phyloP scores from a whole-genome alignment of 2,113 vertebrate species.

The Chaetura pelagica region DNA sequence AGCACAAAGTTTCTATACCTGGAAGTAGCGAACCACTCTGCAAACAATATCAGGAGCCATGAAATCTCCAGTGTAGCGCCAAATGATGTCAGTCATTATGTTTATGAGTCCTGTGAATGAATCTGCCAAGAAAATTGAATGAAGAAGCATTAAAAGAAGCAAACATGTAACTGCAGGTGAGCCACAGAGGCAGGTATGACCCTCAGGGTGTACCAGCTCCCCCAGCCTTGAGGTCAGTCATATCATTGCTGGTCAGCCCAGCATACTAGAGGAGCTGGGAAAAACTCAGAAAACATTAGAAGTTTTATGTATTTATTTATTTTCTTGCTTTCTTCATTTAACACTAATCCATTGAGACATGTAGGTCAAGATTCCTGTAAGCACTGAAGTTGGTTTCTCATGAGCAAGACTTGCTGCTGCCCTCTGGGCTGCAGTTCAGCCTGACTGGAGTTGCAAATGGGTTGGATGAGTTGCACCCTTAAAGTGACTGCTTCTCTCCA shows the following conservation, averaged over 20 bases:
- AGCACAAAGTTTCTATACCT: constrained; percentile 38
- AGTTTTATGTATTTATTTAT: background rate
- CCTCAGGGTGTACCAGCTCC: accelerated
- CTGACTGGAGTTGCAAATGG: accelerated
- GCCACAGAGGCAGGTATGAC: background rate
- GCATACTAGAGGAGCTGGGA: background rate
- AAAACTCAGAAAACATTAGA: background rate
- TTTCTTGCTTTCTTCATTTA: background rate
- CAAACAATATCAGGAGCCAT: constrained; percentile 80
- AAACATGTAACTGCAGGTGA: background rate
- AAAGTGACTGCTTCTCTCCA: background rate
- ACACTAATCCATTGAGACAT: background rate
- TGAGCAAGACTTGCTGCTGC: too few relatives aligned
- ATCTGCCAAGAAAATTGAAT: constrained; percentile 57
- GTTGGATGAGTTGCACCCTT: background rate
- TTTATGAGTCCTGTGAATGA: constrained; percentile 79
- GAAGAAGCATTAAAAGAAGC: background rate
- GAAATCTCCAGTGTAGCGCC: constrained; percentile 81
- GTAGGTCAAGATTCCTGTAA: background rate
- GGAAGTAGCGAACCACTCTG: constrained; percentile 74
- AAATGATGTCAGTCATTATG: constrained; percentile 81
- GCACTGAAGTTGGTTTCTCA: accelerated
- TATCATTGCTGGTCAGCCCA: accelerated
- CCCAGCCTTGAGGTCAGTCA: too few relatives aligned
- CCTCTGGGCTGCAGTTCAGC: background rate